Conservation (phyloP, 2,113 vertebrate genomes). For the Limnothrissa miodon region DNA sequence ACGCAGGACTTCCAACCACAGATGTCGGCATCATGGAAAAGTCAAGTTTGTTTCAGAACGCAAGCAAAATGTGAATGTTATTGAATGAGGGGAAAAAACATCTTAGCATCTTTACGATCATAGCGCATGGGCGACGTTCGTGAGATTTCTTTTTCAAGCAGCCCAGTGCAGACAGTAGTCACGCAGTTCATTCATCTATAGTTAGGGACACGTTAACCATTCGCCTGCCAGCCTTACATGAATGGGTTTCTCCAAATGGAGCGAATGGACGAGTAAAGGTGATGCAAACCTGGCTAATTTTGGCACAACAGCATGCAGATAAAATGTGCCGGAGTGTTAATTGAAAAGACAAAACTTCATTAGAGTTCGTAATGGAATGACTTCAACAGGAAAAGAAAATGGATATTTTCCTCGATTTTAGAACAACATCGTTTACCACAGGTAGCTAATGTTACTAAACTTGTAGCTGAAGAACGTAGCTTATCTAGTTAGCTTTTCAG, state of each 20-base stretch:
- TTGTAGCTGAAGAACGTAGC: background rate
- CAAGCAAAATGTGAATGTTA: too few species aligned
- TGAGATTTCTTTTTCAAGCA: too few species aligned
- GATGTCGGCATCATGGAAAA: too few species aligned
- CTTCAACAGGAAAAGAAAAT: background rate
- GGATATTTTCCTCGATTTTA: background rate
- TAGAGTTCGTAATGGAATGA: background rate
- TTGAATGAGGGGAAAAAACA: too few species aligned
- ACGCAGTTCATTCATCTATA: background rate
- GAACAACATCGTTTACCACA: background rate
- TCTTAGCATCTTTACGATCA: too few species aligned
- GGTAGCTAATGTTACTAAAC: background rate
- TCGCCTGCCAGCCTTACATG: background rate
- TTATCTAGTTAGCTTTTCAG: background rate
- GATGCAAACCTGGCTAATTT: background rate
- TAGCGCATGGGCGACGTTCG: too few species aligned
- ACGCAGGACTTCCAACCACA: too few species aligned
- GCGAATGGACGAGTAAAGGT: background rate
- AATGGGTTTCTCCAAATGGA: background rate
- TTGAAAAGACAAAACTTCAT: background rate
- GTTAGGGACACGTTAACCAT: background rate
- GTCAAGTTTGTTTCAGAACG: too few species aligned
- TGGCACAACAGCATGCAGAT: background rate
- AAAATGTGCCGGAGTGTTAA: background rate
- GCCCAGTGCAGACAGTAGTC: background rate